Percentiles rank a stretch among this genome's conserved stretches.
Conservation (phyloP, 1,140 invertebrate genomes). For the Cardiocondyla obscurior region DNA sequence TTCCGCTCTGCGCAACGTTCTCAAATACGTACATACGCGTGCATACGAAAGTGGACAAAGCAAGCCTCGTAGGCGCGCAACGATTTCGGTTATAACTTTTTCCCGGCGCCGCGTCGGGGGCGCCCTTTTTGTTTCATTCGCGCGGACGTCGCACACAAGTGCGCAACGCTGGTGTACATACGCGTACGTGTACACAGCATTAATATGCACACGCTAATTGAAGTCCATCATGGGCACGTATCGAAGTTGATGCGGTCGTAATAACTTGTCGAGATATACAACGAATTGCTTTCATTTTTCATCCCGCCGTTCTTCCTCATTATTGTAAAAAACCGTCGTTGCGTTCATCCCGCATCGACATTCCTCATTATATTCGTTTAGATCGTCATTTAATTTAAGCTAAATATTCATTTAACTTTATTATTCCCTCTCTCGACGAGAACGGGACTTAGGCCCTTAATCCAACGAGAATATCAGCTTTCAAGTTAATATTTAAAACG, state of each 20-base stretch:
- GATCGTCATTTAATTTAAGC: background rate
- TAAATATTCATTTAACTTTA: background rate
- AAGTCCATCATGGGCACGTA: slow-evolving; percentile 39
- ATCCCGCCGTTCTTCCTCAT: slow-evolving; percentile 11
- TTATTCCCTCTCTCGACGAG: background rate
- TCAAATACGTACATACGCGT: background rate
- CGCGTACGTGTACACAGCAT: slow-evolving; percentile 19
- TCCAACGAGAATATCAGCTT: background rate
- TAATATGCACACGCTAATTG: slow-evolving; percentile 62
- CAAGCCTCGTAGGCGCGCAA: slow-evolving; percentile 21
- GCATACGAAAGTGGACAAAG: slow-evolving; percentile 6
- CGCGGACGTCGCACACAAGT: background rate
- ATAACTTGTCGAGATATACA: slow-evolving; percentile 47
- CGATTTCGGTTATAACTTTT: slow-evolving; percentile 39
- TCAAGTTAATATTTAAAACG: background rate
- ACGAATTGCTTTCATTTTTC: slow-evolving; percentile 54
- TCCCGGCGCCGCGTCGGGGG: background rate
- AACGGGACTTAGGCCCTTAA: background rate
- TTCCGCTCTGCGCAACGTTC: background rate
- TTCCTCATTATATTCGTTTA: background rate
- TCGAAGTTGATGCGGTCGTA: slow-evolving; percentile 51
- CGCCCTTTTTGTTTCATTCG: background rate
- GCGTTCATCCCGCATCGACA: slow-evolving; percentile 23
- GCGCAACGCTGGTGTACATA: background rate
- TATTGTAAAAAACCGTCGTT: background rate